Conservation (phyloP, 2,797 vertebrate species). For the Paguma larvata region DNA sequence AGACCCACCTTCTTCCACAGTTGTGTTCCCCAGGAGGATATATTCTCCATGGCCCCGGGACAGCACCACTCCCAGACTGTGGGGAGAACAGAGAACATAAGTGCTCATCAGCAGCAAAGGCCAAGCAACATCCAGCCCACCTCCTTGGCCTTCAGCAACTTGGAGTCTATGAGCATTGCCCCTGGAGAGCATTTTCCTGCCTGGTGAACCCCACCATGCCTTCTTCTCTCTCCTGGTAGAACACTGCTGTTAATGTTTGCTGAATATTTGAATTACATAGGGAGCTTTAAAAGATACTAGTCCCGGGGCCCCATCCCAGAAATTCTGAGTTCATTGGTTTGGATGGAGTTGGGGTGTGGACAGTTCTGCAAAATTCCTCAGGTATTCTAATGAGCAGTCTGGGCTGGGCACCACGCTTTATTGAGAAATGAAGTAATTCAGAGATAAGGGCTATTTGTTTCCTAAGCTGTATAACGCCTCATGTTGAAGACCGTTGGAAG, state of each 20-base stretch:
- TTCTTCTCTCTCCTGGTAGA: neutral
- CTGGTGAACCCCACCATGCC: neutral
- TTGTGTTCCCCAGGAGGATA: slow-evolving; percentile 95
- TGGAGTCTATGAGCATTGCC: neutral
- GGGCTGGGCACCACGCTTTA: neutral
- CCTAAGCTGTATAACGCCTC: neutral
- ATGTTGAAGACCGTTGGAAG: neutral
- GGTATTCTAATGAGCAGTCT: neutral
- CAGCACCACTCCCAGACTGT: slow-evolving; percentile 95
- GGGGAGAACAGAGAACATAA: slow-evolving; percentile 16
- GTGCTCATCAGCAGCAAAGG: neutral
- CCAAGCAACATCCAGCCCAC: accelerated
- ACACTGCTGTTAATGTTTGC: neutral
- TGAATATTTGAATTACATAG: neutral
- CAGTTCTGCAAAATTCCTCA: neutral
- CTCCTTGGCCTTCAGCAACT: neutral
- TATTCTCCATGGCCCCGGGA: slow-evolving; percentile 94
- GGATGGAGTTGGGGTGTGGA: neutral
- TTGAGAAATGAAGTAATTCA: neutral
- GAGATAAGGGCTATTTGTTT: neutral
- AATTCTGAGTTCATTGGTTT: neutral
- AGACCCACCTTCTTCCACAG: slow-evolving; percentile 95
- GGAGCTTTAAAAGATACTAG: neutral
- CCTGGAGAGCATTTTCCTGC: too few species aligned
- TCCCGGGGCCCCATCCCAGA: neutral